Conservation (phyloP, 2,888 invertebrate species). For the Drosophila pseudotakahashii region DNA sequence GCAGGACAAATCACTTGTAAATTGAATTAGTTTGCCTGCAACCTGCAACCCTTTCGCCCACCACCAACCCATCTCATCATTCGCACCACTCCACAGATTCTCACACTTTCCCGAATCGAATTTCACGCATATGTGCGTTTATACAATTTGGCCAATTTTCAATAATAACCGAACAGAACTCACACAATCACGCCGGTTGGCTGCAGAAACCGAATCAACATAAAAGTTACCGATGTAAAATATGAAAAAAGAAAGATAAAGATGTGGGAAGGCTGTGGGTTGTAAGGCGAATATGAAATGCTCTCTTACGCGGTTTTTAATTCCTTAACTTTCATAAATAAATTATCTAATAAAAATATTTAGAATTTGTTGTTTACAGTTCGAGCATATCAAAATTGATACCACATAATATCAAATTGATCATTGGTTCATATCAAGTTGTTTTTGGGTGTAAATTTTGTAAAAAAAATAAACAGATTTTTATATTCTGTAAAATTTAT, state of each 20-base stretch:
- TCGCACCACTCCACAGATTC: slow-evolving; percentile 9
- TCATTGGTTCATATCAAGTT: no score
- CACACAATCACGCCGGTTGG: slow-evolving; percentile 22
- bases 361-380: no score
- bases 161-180: slow-evolving; percentile 67
- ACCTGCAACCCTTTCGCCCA: slow-evolving; percentile 65
- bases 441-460: no score
- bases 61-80: slow-evolving; percentile 11
- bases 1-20: slow-evolving; percentile 77
- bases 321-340: no score
- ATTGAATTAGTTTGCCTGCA: slow-evolving; percentile 74
- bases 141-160: slow-evolving; percentile 83
- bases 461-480: no score
- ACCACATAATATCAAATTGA: no score
- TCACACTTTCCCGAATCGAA: slow-evolving; percentile 75
- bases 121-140: slow-evolving; percentile 84
- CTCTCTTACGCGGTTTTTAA: slow-evolving; percentile 1
- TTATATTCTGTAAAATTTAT: no score
- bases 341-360: no score
- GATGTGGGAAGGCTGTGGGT: not conserved
- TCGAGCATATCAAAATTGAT: no score
- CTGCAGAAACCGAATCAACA: slow-evolving; percentile 66
- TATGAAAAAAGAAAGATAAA: slow-evolving; percentile 45
- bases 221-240: slow-evolving; percentile 69
- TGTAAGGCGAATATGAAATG: not conserved